Base-by-base conservation (phyloP, 92 coral and sea anemone genomes). In the Isaurus tuberculatus region DNA sequence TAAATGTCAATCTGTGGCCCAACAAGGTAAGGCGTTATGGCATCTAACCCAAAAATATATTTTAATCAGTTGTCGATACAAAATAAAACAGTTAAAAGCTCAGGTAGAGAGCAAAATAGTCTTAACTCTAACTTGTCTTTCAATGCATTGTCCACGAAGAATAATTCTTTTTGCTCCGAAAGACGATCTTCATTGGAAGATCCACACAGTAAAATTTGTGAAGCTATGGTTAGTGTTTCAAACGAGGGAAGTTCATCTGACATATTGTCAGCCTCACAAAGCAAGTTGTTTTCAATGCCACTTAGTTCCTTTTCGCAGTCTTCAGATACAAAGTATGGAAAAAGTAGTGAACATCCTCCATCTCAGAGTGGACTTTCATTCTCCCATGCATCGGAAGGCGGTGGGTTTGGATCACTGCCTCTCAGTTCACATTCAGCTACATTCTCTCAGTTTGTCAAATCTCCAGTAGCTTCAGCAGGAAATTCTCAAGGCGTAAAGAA, bases 11-110 rank as follows among this genome's bases (percentile, higher is more conserved):
- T 23, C 82, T 77, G 69, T 72, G 82, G 82, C 82, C 82, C 82
- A 69, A 77, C 82, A 77, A 77, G 82, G 82, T 77, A 77, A 77
- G 82, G 82, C 51, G 82, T 77, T 77, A 58, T 9, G 42, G 33
- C 34, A 31, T 13, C 33, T 2, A 37, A 60, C n/a, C n/a, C 36
- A 40, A 67, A 34, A 0, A 14, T 13, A 58, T 32, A n/a, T 5
- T n/a, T 14, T 57, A 53, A 8, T 22, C 70, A 77, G 43, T n/a
- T 74, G 2, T 15, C 55, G 15, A 34, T 36, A 30, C 29, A 28
- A 2, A 37, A n/a, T 28, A 43, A 51, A 57, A n/a, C 34, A 53
- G 28, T 29, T 10, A 51, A 53, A 31, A 22, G 23, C 23, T 31
- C 30, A 23, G 53, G 19, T 13, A 19, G 26, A 36, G 67, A 75